Conservation (phyloP, 2,888 invertebrate genomes). For the Dicranocentrus wangi region DNA sequence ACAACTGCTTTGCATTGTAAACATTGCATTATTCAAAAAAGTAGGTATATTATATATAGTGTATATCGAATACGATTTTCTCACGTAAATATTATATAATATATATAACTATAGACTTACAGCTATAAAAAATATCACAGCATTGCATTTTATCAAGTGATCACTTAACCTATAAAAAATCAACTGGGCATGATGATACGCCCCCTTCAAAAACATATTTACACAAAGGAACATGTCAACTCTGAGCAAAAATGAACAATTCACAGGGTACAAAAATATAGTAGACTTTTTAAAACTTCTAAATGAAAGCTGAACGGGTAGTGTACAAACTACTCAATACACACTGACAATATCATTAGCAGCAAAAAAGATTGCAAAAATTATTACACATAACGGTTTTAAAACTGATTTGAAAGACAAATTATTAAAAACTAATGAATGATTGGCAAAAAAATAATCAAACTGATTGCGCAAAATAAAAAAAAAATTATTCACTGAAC, state of each 20-base stretch:
- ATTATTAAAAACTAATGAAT: conserved; percentile 23
- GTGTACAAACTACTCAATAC: neutral
- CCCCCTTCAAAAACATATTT: no score
- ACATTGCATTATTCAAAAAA: conserved; percentile 53
- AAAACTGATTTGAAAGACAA: conserved; percentile 63
- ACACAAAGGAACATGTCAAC: conserved; percentile 1
- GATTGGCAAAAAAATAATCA: conserved; percentile 47
- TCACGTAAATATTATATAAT: neutral
- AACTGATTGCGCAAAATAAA: conserved; percentile 53
- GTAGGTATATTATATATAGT: neutral
- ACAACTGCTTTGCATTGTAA: conserved; percentile 57
- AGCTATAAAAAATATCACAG: conserved; percentile 52
- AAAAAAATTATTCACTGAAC: conserved; percentile 39
- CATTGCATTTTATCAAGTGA: conserved; percentile 50
- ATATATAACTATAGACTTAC: neutral
- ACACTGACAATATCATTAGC: conserved; percentile 6
- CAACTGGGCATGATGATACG: no score
- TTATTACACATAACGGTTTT: conserved; percentile 24
- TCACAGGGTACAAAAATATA: conserved; percentile 54
- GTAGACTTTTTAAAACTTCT: neutral
- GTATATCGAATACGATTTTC: conserved; percentile 7
- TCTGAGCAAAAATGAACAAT: neutral
- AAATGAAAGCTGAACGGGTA: conserved; percentile 1
- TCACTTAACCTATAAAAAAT: neutral
- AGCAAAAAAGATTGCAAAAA: conserved; percentile 1